Base-by-base conservation (phyloP, 2,888 invertebrate genomes). In the Leptinotarsa tumamoca region DNA sequence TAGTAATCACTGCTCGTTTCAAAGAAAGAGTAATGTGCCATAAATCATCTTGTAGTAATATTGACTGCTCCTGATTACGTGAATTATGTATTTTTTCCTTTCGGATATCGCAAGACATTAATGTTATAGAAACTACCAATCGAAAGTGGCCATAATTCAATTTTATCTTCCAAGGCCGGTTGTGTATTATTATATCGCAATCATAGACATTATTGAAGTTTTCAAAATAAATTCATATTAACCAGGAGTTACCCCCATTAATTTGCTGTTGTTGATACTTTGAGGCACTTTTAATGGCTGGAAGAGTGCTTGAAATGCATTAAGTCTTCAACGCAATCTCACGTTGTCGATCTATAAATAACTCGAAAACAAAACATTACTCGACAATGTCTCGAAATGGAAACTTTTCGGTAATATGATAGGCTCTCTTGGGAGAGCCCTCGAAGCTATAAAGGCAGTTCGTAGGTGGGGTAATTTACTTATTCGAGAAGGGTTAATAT, bases 311-410 rank as follows among this genome's bases (percentile, higher is more conserved):
- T 33, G 63, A 43, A 63, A 63, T 63, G 63, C 63, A 43, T 33
- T 18, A 63, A 63, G 33, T 33, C 63, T 63, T 18, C 33, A 63
- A 63, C 63, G n/a, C 13, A 63, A 63, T 63, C 63, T 63, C 63
- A 63, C 63, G 63, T 63, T 63, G 63, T 63, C 43, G n/a, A n/a
- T 17, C 63, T 63, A 63, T 63, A 63, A 63, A 63, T 63, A 63
- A 63, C 63, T 43, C 5, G 2, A 63, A 21, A 63, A 23, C 14
- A 63, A 18, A 63, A 63, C 63, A 33, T 63, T 63, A 18, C 63
- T 43, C 18, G 63, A 63, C 27, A 63, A 63, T 63, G 43, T 33
- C 63, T 33, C 17, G 63, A 33, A 33, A 63, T 15, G 27, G 23
- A 15, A 5, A 33, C 63, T 63, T 63, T 63, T 15, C 27, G 15